These are phyloP conservation scores for Merops nubicus DNA, from an alignment of 2,113 vertebrate species.

Conservation along the genomic window DNA sequence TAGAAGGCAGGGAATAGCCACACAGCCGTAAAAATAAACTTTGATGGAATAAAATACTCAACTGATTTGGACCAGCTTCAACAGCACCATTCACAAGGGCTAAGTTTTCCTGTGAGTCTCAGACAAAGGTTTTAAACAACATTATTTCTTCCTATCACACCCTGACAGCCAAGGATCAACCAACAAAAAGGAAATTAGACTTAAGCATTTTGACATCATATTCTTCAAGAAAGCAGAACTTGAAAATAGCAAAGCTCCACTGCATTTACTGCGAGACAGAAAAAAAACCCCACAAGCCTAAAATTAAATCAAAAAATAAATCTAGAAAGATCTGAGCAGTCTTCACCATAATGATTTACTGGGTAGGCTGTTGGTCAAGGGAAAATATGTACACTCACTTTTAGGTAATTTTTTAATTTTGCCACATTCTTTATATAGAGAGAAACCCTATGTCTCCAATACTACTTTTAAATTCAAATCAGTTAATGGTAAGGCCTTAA, in stretches of 20 bases:
- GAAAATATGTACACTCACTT: background rate
- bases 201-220: background rate
- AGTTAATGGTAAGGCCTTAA: constrained; percentile 84
- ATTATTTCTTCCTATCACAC: background rate
- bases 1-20: background rate
- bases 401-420: background rate
- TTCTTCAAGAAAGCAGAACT: background rate
- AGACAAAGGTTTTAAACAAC: background rate
- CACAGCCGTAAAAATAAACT: background rate
- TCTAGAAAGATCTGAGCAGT: background rate
- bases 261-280: background rate
- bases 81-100: background rate
- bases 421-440: background rate
- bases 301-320: background rate
- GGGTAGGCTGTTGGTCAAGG: background rate
- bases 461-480: constrained; percentile 81
- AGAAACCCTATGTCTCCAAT: constrained; percentile 9
- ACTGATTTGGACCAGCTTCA: background rate
- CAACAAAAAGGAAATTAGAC: background rate
- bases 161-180: background rate
- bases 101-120: background rate
- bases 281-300: too few species aligned
- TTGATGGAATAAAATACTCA: background rate
- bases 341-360: background rate
- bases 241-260: background rate